Percentiles rank a stretch among this genome's conserved stretches.
Evolutionary conservation across 2,113 vertebrate genomes (phyloP).

Genomic region (Arothron firmamentum): DNA sequence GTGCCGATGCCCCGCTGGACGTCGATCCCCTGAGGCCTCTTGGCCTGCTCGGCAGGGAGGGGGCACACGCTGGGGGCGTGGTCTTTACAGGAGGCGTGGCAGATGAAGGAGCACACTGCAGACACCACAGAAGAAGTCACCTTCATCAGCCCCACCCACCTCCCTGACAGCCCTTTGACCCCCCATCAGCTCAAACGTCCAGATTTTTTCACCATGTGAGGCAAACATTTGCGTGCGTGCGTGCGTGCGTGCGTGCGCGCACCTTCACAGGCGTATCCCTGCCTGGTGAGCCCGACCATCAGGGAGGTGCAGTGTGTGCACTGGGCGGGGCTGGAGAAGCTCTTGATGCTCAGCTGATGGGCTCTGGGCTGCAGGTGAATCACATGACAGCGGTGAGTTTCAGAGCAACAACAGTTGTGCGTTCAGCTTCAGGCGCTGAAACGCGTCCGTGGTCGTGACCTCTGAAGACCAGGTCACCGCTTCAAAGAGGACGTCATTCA

Average conservation of each 20-base stretch:
- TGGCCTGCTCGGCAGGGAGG: constrained; percentile 91
- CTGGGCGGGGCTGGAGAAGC: constrained; percentile 90
- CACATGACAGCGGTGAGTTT: not conserved
- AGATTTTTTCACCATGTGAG: too few relatives aligned
- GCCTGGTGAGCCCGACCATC: constrained; percentile 93
- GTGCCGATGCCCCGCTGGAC: constrained; percentile 96
- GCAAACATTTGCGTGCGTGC: not conserved
- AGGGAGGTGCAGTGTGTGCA: constrained; percentile 95
- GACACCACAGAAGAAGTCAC: constrained; percentile 2
- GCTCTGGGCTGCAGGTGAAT: constrained; percentile 83
- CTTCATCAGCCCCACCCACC: not conserved
- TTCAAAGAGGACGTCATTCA: too few relatives aligned
- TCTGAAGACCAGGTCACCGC: too few relatives aligned
- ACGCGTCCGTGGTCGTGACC: too few relatives aligned
- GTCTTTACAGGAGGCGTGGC: constrained; percentile 92
- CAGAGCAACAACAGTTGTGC: not conserved
- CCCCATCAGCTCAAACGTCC: too few relatives aligned
- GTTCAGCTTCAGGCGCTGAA: too few relatives aligned
- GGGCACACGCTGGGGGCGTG: constrained; percentile 92
- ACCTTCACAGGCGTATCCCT: constrained; percentile 96
- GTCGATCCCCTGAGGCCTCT: constrained; percentile 92
- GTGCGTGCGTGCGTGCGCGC: not conserved
- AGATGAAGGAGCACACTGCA: constrained; percentile 93
- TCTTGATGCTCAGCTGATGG: constrained; percentile 93
- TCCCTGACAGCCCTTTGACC: too few relatives aligned